These are phyloP conservation scores for Artemia sinica DNA, from an alignment of 2,888 invertebrate species.

Conservation along the genomic window DNA sequence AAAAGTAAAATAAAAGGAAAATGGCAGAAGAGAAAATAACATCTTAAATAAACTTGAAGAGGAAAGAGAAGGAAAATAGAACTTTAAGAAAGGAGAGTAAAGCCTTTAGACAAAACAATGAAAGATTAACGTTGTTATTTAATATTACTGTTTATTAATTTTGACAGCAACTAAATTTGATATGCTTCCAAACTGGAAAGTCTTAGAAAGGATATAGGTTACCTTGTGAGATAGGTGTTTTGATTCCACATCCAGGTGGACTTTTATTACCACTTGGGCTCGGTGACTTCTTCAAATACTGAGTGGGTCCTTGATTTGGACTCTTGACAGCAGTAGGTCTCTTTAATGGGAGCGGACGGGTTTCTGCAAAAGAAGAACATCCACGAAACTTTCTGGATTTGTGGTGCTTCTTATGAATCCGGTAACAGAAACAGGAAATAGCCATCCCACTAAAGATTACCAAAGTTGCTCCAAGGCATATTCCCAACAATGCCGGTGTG, in stretches of 20 bases:
- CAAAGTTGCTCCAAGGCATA: slow-evolving; percentile 44
- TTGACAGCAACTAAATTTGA: too few relatives aligned
- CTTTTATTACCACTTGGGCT: slow-evolving; percentile 47
- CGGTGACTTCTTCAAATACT: slow-evolving; percentile 75
- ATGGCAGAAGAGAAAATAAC: too few relatives aligned
- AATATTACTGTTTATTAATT: too few relatives aligned
- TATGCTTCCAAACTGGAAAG: too few relatives aligned
- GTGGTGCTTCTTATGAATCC: slow-evolving; percentile 31
- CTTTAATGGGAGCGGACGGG: slow-evolving; percentile 40
- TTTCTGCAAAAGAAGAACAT: slow-evolving; percentile 38
- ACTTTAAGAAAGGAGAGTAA: too few relatives aligned
- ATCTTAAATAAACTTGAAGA: too few relatives aligned
- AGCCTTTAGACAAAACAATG: too few relatives aligned
- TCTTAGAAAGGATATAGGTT: neutral
- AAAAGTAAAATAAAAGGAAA: too few relatives aligned
- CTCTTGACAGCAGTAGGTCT: slow-evolving; percentile 67
- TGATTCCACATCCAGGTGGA: slow-evolving; percentile 28
- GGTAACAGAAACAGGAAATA: slow-evolving; percentile 47
- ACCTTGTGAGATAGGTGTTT: slow-evolving; percentile 27
- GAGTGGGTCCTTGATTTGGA: slow-evolving; percentile 38
- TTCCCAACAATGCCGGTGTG: slow-evolving; percentile 42
- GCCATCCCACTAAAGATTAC: slow-evolving; percentile 42
- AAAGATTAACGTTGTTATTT: too few relatives aligned
- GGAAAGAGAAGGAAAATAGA: too few relatives aligned
- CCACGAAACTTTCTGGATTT: slow-evolving; percentile 33